These are phyloP conservation scores for Tortricodes alternella DNA, from an alignment of 2,888 invertebrate genomes.

Conservation along the genomic window DNA sequence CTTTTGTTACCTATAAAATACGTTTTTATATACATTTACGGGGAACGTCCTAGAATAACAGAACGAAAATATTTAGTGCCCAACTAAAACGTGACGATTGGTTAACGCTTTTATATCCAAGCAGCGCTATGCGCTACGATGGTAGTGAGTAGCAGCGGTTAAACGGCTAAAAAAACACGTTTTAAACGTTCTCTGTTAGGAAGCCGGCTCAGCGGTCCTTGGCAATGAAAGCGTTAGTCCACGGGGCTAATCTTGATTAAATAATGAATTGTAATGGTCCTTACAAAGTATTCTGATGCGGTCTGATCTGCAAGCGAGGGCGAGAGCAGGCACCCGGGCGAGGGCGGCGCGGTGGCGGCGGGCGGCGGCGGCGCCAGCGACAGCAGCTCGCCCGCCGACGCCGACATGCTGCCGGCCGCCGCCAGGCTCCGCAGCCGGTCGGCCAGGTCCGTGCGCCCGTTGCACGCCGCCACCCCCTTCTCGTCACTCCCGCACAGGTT, in stretches of 20 bases:
- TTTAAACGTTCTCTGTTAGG: too few relatives aligned
- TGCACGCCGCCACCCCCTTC: constrained; percentile 48
- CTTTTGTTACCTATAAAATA: too few relatives aligned
- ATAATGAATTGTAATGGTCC: constrained; percentile 38
- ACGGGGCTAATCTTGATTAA: neutral
- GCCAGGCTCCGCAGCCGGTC: constrained; percentile 72
- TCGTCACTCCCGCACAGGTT: constrained; percentile 65
- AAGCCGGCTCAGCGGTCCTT: too few relatives aligned
- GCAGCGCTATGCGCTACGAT: too few relatives aligned
- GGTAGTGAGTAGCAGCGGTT: too few relatives aligned
- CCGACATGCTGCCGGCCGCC: constrained; percentile 73
- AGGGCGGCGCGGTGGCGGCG: constrained; percentile 77
- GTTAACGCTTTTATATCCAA: too few relatives aligned
- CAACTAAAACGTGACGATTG: too few relatives aligned
- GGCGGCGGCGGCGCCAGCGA: constrained; percentile 74
- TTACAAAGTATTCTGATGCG: constrained; percentile 72
- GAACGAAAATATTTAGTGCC: too few relatives aligned
- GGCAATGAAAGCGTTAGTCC: too few relatives aligned
- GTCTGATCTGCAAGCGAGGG: constrained; percentile 75
- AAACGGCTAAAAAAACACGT: too few relatives aligned
- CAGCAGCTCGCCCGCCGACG: constrained; percentile 71
- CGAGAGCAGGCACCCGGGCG: constrained; percentile 71
- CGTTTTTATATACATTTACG: too few relatives aligned
- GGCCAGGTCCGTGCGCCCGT: constrained; percentile 73
- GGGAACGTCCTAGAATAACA: too few relatives aligned